Evolutionary conservation across 2,888 invertebrate species (phyloP).

Genomic region (Teleiodes luculella): DNA sequence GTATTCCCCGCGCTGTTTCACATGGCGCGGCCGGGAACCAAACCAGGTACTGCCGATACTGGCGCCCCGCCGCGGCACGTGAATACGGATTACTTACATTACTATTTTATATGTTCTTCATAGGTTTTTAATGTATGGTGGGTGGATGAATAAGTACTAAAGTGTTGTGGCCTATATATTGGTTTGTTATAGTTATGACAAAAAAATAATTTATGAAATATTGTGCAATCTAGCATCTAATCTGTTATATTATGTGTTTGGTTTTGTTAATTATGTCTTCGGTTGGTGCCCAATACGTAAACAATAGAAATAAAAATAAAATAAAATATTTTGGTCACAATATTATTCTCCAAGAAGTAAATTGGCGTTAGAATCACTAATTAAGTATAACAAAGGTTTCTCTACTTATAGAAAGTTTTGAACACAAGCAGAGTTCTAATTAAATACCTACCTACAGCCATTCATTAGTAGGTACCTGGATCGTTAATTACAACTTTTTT

Average conservation of each 20-base stretch:
- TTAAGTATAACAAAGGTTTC: not conserved
- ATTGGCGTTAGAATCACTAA: not conserved
- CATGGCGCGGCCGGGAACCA: slow-evolving; percentile 27
- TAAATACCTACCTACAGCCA: slow-evolving; percentile 48
- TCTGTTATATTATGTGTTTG: too few species aligned
- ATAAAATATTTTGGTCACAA: too few species aligned
- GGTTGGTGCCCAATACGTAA: too few species aligned
- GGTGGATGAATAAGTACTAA: too few species aligned
- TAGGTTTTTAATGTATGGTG: not conserved
- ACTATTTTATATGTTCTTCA: not conserved
- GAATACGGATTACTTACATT: not conserved
- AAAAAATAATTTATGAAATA: too few species aligned
- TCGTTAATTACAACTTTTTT: slow-evolving; percentile 79
- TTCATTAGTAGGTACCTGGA: slow-evolving; percentile 73
- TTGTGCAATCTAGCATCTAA: too few species aligned
- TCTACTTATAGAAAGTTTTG: slow-evolving; percentile 16
- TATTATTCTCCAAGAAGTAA: too few species aligned
- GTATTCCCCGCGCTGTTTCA: slow-evolving; percentile 65
- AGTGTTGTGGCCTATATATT: too few species aligned
- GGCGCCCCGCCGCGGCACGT: slow-evolving; percentile 1
- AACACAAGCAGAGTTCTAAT: slow-evolving; percentile 32
- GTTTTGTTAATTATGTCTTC: too few species aligned
- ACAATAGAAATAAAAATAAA: too few species aligned
- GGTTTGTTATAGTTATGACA: too few species aligned
- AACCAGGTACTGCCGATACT: not conserved